These are phyloP conservation scores for Odocoileus virginianus DNA, from an alignment of 2,113 vertebrate genomes.

Conservation along the genomic window DNA sequence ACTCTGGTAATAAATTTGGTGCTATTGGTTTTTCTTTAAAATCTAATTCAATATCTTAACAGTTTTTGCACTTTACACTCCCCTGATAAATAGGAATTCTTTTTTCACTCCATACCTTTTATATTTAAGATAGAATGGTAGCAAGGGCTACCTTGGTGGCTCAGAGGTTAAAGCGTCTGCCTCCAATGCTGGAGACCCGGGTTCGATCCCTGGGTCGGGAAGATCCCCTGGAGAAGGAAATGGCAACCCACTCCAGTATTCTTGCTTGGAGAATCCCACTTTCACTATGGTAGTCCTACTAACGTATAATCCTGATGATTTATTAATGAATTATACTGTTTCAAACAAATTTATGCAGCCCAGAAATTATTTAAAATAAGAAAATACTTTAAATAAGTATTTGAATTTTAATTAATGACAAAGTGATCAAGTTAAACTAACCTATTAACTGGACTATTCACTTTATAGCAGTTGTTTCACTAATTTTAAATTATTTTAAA, in stretches of 20 bases:
- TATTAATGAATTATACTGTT: background rate
- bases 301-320: background rate
- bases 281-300: background rate
- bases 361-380: background rate
- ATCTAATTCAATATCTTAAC: background rate
- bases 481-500: conserved; percentile 5
- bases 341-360: background rate
- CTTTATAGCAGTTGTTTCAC: background rate
- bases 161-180: too few species aligned
- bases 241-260: too few species aligned
- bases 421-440: background rate
- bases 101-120: background rate
- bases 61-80: background rate
- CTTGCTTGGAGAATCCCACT: too few species aligned
- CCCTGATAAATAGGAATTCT: background rate
- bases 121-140: background rate
- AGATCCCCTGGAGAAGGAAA: too few species aligned
- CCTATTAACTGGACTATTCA: background rate
- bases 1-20: background rate
- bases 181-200: too few species aligned
- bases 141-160: too few species aligned
- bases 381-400: background rate
- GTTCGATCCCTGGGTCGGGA: too few species aligned
- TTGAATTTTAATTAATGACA: background rate
- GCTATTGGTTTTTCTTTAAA: background rate